phyloP scores from a whole-genome alignment of 1,140 invertebrate genomes.

The Contarinia nasturtii region DNA sequence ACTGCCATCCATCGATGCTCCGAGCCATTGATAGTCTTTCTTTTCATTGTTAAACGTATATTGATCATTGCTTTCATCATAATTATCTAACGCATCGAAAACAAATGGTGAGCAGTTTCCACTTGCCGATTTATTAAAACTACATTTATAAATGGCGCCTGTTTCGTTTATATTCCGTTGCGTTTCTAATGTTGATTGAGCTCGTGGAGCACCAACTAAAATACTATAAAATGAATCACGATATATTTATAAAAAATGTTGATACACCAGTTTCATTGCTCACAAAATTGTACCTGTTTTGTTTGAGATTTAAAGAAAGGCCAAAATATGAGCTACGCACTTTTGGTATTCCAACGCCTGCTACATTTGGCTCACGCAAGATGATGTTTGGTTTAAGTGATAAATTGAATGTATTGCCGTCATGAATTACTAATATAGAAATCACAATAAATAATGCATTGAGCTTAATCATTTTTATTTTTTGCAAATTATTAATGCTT shows the following conservation, averaged over 20 bases:
- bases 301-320: slow-evolving; percentile 7
- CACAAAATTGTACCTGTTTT: too few species aligned
- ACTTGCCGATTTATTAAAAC: slow-evolving; percentile 6
- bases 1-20: slow-evolving; percentile 20
- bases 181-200: slow-evolving; percentile 12
- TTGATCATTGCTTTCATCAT: not conserved
- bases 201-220: slow-evolving; percentile 19
- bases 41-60: not conserved
- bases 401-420: slow-evolving; percentile 12
- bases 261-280: too few species aligned
- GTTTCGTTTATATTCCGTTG: slow-evolving; percentile 19
- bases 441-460: too few species aligned
- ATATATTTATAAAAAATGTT: not conserved
- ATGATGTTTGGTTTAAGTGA: slow-evolving; percentile 17
- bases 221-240: not conserved
- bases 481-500: too few species aligned
- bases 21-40: slow-evolving; percentile 17
- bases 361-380: slow-evolving; percentile 14
- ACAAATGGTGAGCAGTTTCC: slow-evolving; percentile 15
- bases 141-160: slow-evolving; percentile 20
- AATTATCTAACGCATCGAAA: slow-evolving; percentile 13
- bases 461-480: too few species aligned
- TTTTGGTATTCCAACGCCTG: slow-evolving; percentile 11
- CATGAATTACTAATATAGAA: too few species aligned
- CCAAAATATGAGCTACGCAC: slow-evolving; percentile 22